A percentile compares a stretch with the other conserved stretches of the same genome.
Conservation (phyloP, 1,140 invertebrate species). For the Danaus plexippus region DNA sequence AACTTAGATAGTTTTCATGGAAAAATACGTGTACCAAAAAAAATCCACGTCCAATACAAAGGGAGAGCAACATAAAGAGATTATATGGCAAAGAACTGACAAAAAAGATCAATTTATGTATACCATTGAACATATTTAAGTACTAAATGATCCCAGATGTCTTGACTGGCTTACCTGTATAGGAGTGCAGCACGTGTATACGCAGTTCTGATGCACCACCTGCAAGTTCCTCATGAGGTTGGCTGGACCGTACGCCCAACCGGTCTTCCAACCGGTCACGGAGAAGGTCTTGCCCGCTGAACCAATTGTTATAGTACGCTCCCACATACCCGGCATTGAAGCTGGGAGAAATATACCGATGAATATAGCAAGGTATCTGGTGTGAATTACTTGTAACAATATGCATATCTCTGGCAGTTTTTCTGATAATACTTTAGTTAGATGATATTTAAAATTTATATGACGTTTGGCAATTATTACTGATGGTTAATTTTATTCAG, state of each 20-base stretch:
- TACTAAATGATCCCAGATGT: not conserved
- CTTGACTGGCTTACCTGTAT: slow-evolving; percentile 72
- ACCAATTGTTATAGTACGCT: slow-evolving; percentile 96
- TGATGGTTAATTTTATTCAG: too few relatives aligned
- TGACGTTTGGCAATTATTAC: too few relatives aligned
- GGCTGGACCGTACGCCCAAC: slow-evolving; percentile 95
- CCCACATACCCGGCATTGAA: slow-evolving; percentile 97
- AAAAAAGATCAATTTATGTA: too few relatives aligned
- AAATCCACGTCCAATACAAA: too few relatives aligned
- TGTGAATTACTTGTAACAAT: not conserved
- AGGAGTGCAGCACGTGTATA: slow-evolving; percentile 93
- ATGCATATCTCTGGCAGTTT: too few relatives aligned
- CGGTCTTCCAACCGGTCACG: slow-evolving; percentile 97
- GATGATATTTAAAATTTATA: too few relatives aligned
- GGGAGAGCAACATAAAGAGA: too few relatives aligned
- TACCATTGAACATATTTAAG: too few relatives aligned
- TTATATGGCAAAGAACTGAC: too few relatives aligned
- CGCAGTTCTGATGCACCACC: slow-evolving; percentile 94
- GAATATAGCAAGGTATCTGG: not conserved
- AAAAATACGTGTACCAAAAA: too few relatives aligned
- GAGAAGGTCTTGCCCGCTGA: slow-evolving; percentile 98
- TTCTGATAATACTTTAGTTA: too few relatives aligned
- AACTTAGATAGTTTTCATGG: too few relatives aligned
- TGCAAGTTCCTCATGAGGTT: slow-evolving; percentile 85
- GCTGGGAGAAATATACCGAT: slow-evolving; percentile 68